Evolutionary conservation across 2,888 invertebrate species (phyloP).

Genomic region (Drosophila rellima): DNA sequence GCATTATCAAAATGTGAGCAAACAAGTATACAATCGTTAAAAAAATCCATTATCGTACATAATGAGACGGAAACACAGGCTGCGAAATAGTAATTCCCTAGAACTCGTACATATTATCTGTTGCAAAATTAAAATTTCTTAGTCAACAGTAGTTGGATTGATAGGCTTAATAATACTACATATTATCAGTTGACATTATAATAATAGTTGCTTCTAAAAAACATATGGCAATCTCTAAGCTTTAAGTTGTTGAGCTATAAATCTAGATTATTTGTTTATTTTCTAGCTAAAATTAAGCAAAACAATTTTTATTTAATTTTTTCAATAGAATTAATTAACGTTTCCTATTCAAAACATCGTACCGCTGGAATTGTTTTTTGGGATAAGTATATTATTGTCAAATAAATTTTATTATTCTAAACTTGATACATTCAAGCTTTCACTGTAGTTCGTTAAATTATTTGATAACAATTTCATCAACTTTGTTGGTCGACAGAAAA

Average conservation of each 20-base stretch:
- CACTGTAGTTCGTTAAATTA: slow-evolving; percentile 11
- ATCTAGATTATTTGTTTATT: not conserved
- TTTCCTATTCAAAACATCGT: not conserved
- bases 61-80: not conserved
- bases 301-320: too few relatives aligned
- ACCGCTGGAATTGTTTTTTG: not conserved
- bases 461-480: slow-evolving; percentile 18
- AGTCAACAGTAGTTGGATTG: slow-evolving; percentile 1
- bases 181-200: not conserved
- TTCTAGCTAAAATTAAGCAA: too few relatives aligned
- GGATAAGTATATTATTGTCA: too few relatives aligned
- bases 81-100: slow-evolving; percentile 10
- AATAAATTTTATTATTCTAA: too few relatives aligned
- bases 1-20: slow-evolving; percentile 45
- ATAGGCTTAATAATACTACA: slow-evolving; percentile 3
- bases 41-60: slow-evolving; percentile 12
- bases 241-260: not conserved
- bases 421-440: not conserved
- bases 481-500: not conserved
- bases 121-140: slow-evolving; percentile 1
- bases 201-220: not conserved
- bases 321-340: not conserved
- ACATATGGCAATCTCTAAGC: not conserved
- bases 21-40: slow-evolving; percentile 25
- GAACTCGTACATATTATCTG: slow-evolving; percentile 2